phyloP scores from a whole-genome alignment of 2,888 invertebrate species.

The Augochlorella aurata region DNA sequence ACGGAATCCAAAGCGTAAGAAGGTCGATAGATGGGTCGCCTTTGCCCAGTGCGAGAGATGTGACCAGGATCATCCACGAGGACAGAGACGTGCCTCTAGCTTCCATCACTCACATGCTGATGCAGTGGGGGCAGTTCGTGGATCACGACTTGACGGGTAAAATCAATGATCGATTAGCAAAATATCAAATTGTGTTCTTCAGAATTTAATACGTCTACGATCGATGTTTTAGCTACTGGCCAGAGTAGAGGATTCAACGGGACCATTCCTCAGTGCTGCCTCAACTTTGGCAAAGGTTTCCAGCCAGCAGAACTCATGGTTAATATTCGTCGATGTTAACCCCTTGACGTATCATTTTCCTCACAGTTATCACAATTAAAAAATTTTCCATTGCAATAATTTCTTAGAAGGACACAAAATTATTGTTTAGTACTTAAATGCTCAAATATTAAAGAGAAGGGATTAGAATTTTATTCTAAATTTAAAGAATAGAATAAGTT shows the following conservation, averaged over 20 bases:
- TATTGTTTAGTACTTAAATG: too few relatives aligned
- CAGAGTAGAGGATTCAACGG: constrained; percentile 90
- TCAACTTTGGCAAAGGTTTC: constrained; percentile 84
- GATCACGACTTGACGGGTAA: constrained; percentile 91
- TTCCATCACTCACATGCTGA: constrained; percentile 89
- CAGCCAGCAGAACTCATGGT: constrained; percentile 86
- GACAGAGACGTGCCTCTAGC: constrained; percentile 86
- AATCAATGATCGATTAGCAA: not conserved
- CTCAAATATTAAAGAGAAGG: too few relatives aligned
- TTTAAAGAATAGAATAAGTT: too few relatives aligned
- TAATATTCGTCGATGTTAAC: constrained; percentile 55
- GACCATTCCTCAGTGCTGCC: constrained; percentile 90
- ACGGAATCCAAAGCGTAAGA: constrained; percentile 86
- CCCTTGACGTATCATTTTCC: too few relatives aligned
- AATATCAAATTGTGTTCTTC: not conserved
- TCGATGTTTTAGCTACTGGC: constrained; percentile 84
- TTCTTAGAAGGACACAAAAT: too few relatives aligned
- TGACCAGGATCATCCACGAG: constrained; percentile 88
- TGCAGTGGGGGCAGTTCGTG: constrained; percentile 96
- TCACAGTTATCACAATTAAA: too few relatives aligned
- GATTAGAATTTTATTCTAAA: too few relatives aligned
- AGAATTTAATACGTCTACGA: not conserved
- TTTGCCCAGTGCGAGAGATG: constrained; percentile 89
- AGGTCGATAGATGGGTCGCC: constrained; percentile 84
- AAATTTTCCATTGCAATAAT: too few relatives aligned